Evolutionary conservation across 2,888 invertebrate genomes (phyloP), one percentile per base, ranked within the genome.

Genomic region (Timandra comae): DNA sequence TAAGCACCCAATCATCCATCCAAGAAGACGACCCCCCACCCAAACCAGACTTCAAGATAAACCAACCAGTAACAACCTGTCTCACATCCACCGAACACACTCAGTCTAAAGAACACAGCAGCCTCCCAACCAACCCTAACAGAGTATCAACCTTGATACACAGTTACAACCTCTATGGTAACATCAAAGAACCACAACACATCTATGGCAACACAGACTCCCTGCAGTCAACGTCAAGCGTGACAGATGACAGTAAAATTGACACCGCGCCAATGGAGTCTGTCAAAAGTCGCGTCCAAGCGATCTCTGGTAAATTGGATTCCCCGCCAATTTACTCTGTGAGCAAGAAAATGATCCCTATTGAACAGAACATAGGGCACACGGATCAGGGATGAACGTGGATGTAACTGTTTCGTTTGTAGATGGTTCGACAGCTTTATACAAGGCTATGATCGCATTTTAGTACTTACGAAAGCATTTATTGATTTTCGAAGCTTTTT

Each of bases 111-210:
- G 86, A 86, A 37, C 82, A 79, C 48, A 75, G 65, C 46, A 84
- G 84, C 41, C 57, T 86, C 0, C 85, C 85, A n/a, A n/a, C n/a
- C n/a, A 0, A 49, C 43, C 3, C 84, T 0, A 86, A 85, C 39
- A 51, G 86, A 12, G 86, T 86, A 0, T 86, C 86, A 0, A 67
- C 86, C 0, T 52, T 86, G 1, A 85, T 86, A 28, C 81, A 86
- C 38, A 86, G 80, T 30, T 86, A 85, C 44, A 86, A 86, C 40
- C 47, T 84, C 1, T 85, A 85, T 31, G 79, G 85, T 0, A 86
- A 86, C 43, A 75, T 82, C 0, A 62, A 69, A 8, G 80, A 80
- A 35, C 75, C 81, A 0, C 76, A 80, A 35, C 85, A 81, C 33
- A 74, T 85, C 9, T 86, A 86, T 45, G 84, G 85, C 21, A 85